Evolutionary conservation across 2,888 invertebrate species (phyloP).

Genomic region (Agrotis clavis): DNA sequence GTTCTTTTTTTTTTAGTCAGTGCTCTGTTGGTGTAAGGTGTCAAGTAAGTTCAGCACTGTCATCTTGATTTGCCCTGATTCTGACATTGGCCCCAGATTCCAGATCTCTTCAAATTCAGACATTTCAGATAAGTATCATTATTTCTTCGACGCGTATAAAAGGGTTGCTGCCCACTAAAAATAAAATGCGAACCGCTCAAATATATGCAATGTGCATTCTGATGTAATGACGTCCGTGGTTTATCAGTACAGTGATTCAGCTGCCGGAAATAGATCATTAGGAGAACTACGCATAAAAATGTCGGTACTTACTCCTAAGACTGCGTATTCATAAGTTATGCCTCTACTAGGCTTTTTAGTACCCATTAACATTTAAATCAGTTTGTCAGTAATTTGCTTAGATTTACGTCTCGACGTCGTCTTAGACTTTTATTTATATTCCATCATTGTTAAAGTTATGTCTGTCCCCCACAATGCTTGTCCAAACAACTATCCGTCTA

Average conservation of each 20-base stretch:
- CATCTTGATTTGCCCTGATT: not conserved
- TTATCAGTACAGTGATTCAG: constrained; percentile 52
- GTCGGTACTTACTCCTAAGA: not conserved
- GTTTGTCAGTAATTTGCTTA: constrained; percentile 9
- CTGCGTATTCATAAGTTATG: constrained; percentile 17
- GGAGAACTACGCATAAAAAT: constrained; percentile 42
- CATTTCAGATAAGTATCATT: not conserved
- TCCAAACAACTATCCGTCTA: constrained; percentile 58
- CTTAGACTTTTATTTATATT: constrained; percentile 39
- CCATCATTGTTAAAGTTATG: constrained; percentile 43
- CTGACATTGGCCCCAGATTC: too few species aligned
- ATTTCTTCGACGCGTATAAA: not conserved
- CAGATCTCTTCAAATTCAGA: not conserved
- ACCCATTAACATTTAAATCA: constrained; percentile 18
- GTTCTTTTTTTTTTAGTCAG: too few species aligned
- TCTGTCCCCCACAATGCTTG: constrained; percentile 33
- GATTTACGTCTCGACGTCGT: constrained; percentile 26
- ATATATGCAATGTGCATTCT: constrained; percentile 41
- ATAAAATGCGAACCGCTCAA: constrained; percentile 32
- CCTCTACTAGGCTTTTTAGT: constrained; percentile 11
- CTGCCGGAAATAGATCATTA: constrained; percentile 54
- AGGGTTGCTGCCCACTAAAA: constrained; percentile 25
- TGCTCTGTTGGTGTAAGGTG: not conserved
- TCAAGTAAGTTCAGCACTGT: not conserved
- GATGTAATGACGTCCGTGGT: constrained; percentile 42